A percentile compares a stretch with the other conserved stretches of the same genome.
Conservation (phyloP, 2,797 vertebrate species). For the Hydrolagus colliei region DNA sequence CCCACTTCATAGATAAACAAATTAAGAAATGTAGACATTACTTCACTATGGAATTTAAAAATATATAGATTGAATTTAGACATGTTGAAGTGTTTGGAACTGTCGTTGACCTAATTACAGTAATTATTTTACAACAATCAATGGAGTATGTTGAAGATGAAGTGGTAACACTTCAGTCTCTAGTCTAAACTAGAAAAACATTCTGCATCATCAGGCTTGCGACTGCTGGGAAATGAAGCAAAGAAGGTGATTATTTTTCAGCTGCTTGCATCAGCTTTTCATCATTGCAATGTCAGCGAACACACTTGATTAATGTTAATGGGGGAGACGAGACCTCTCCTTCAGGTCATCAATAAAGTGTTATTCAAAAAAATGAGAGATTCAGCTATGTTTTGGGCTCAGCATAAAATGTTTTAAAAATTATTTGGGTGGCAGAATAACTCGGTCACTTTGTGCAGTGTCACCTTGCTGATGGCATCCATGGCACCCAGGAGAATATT, state of each 20-base stretch:
- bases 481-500: background rate
- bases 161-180: conserved; percentile 13
- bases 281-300: background rate
- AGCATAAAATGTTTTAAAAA: background rate
- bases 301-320: background rate
- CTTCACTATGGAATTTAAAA: too few relatives aligned
- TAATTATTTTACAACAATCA: too few relatives aligned
- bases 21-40: too few relatives aligned
- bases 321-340: background rate
- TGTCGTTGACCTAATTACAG: too few relatives aligned
- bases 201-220: background rate
- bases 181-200: background rate
- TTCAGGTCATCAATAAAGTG: too few relatives aligned
- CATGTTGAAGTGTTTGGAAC: too few relatives aligned
- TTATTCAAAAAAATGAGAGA: background rate
- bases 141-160: background rate
- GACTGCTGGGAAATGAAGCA: conserved; percentile 2
- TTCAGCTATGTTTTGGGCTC: background rate
- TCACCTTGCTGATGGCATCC: background rate
- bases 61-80: too few relatives aligned
- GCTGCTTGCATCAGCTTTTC: conserved; percentile 19
- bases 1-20: too few relatives aligned
- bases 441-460: background rate
- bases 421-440: background rate
- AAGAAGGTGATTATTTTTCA: background rate